Base-by-base conservation (phyloP, 2,113 vertebrate genomes). In the Isurus oxyrinchus region DNA sequence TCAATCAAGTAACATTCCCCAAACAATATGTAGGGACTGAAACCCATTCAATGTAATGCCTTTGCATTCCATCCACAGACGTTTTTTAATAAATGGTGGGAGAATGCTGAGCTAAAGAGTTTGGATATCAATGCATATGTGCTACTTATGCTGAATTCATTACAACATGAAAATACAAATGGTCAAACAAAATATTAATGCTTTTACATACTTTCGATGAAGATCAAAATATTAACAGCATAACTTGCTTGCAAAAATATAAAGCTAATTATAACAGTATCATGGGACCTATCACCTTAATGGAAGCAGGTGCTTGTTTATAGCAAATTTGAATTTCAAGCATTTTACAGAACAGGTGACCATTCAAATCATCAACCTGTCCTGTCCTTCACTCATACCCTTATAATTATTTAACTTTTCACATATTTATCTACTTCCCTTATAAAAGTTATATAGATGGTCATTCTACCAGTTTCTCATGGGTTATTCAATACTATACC, bases 181-280 rank as follows among this genome's bases (percentile, higher is more conserved):
- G 53, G 88, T 14, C 25, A 63, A 6, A 6, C 23, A 35, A 94
- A 94, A 94, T 40, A 63, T 63, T 67, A 95, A 95, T 69, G 10
- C 6, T 6, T 69, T 27, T 95, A 94, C n/a, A 69, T 66, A 23
- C 40, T 69, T 95, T 40, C n/a, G 21, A 44, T 49, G n/a, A 95
- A 21, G 63, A 44, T 8, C n/a, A 94, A 93, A 91, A 59, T 94
- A 40, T 49, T 44, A 69, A 44, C n/a, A 21, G 23, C 35, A 67
- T 66, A 91, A 91, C 57, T 91, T 91, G 88, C 88, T 91, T 19
- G 27, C 93, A 67, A 69, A 16, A n/a, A 49, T 67, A 40, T 40
- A 66, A 90, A 91, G 93, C 69, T 95, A 95, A 95, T 95, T 95
- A 67, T 95, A 95, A 57, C 63, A 66, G 14, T 16, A 44, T 67